Evolutionary conservation across 2,888 invertebrate genomes (phyloP).

Genomic region (Brachypalpus laphriformis): DNA sequence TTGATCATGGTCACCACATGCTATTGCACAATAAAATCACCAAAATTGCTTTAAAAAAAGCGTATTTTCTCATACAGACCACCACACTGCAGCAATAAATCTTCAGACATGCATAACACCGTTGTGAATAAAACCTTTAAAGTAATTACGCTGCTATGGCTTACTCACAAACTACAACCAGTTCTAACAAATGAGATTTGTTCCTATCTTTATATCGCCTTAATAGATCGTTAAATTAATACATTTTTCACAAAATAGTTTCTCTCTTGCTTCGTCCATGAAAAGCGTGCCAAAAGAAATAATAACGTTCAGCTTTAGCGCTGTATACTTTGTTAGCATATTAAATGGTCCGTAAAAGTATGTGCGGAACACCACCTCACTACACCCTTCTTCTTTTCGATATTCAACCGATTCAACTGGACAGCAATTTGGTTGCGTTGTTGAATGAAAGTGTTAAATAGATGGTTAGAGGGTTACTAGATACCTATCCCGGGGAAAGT

Average conservation of each 20-base stretch:
- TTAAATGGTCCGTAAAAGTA: constrained; percentile 7
- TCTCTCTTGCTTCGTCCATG: background rate
- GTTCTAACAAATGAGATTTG: background rate
- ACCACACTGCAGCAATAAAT: background rate
- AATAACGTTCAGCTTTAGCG: constrained; percentile 10
- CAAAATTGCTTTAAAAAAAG: background rate
- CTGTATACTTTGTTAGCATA: background rate
- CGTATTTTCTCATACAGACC: background rate
- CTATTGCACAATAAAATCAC: background rate
- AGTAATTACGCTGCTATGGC: background rate
- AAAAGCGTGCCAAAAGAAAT: constrained; percentile 16
- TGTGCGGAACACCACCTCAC: background rate
- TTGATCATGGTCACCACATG: background rate
- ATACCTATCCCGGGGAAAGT: constrained; percentile 31
- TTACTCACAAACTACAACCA: background rate
- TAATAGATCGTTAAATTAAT: background rate
- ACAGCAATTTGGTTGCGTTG: background rate
- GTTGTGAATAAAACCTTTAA: background rate
- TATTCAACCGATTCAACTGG: background rate
- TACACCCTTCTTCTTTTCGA: constrained; percentile 4
- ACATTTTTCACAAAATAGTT: constrained; percentile 13
- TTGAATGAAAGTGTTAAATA: constrained; percentile 41
- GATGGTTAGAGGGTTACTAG: constrained; percentile 11
- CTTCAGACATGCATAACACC: background rate
- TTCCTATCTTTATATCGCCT: background rate